Conservation (phyloP, 2,797 vertebrate species). For the Pogonophryne albipinna region DNA sequence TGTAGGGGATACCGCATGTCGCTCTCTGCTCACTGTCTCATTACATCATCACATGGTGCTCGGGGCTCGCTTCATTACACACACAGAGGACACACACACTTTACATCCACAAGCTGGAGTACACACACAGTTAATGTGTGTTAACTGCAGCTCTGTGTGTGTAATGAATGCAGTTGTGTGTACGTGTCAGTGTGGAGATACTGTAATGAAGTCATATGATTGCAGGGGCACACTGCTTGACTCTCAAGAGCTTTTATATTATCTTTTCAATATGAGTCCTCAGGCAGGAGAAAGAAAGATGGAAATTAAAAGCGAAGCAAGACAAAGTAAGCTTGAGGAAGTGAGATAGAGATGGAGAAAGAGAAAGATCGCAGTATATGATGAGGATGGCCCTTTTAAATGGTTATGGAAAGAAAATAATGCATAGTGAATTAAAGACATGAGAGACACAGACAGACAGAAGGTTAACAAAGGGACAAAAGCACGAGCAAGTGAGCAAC, state of each 20-base stretch:
- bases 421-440: conserved; percentile 1
- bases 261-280: conserved; percentile 32
- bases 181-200: neutral
- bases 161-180: neutral
- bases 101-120: neutral
- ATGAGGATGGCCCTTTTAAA: too few species aligned
- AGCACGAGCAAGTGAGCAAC: neutral
- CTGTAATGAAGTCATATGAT: conserved; percentile 50
- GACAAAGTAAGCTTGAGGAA: neutral
- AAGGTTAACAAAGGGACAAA: conserved; percentile 38
- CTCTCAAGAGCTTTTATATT: conserved; percentile 47
- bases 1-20: conserved; percentile 58
- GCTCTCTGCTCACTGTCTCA: conserved; percentile 51
- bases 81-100: conserved; percentile 10
- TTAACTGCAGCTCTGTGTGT: conserved; percentile 25
- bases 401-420: neutral
- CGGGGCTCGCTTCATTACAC: conserved; percentile 31
- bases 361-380: too few species aligned
- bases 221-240: conserved; percentile 43
- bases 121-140: conserved; percentile 24
- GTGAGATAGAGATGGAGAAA: neutral
- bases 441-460: conserved; percentile 14
- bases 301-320: neutral
- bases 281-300: conserved; percentile 3
- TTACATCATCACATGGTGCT: conserved; percentile 66